These are phyloP conservation scores for Muscicapa adusta DNA, from an alignment of 2,113 vertebrate genomes.

Conservation along the genomic window DNA sequence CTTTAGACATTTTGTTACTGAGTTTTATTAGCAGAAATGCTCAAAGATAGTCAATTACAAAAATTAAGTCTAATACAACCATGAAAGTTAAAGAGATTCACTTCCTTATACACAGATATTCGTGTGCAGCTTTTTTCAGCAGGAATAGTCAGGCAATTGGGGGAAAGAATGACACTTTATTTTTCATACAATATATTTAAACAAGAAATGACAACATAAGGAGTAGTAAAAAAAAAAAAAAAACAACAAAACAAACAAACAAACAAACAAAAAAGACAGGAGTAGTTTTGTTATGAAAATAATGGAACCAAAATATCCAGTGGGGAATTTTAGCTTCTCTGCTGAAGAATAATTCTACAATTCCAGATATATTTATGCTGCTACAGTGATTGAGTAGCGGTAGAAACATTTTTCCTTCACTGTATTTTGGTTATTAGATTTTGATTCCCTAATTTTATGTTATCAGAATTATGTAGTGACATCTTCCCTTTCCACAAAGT, in stretches of 20 bases:
- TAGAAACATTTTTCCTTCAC: not conserved
- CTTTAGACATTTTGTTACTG: not conserved
- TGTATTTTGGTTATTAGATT: not conserved
- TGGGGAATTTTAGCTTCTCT: not conserved
- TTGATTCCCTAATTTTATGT: not conserved
- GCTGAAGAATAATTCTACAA: not conserved
- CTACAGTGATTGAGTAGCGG: not conserved
- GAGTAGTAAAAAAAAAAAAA: not conserved
- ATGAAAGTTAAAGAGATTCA: not conserved
- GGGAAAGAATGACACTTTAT: not conserved
- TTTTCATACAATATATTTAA: not conserved
- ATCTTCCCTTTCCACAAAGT: not conserved
- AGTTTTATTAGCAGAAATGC: not conserved
- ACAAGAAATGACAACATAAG: not conserved
- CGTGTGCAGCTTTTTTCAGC: not conserved
- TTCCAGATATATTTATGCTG: not conserved
- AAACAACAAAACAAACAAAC: too few species aligned
- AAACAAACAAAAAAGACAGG: accelerated
- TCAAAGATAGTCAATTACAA: not conserved
- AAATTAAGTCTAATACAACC: not conserved
- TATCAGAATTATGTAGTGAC: not conserved
- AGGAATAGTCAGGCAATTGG: not conserved
- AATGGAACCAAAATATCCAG: not conserved
- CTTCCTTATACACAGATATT: not conserved
- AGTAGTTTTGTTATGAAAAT: not conserved